Evolutionary conservation across 1,140 invertebrate genomes (phyloP), one percentile per base, ranked within the genome.

Genomic region (Eulimnadia texana): DNA sequence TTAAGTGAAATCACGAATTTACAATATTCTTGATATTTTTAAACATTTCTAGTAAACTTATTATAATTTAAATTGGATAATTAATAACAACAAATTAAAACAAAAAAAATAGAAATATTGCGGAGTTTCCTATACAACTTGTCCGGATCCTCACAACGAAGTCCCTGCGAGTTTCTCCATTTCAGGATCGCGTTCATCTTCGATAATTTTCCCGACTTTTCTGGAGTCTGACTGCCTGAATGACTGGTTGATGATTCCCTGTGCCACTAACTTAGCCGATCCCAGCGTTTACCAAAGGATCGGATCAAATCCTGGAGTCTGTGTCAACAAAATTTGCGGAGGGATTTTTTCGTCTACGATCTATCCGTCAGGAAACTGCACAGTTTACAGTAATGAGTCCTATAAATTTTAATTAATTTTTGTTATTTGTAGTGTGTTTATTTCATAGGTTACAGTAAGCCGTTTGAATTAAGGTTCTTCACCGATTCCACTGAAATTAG

Each of bases 181-280:
- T 13, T 58, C 55, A 2, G 55, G 28, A 11, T 16, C 29, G 20
- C 27, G 20, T 9, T 27, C 27, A 16, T 25, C 55, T 13, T 10
- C 55, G 33, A 42, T 42, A 1, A 27, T 27, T 20, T 20, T 42
- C 9, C 28, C 55, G 13, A 23, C 55, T 0, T 29, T 58, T 10
- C 27, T 29, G 10, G 55, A 58, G 13, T 16, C 50, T 1, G 51
- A 33, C 0, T 61, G 60, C 27, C 11, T 33, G n/a, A 10, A 29
- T 11, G 60, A 61, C 27, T 61, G 60, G 60, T 19, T 61, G 2
- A 23, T 56, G 22, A 61, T 61, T 22, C 50, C 60, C 19, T 57
- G 50, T 56, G 53, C 25, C 24, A 58, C 55, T 2, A 42, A 58
- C 20, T 23, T 33, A 29, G 3, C 22, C 10, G 55, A 58, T 16